Base-by-base conservation (phyloP, 2,888 invertebrate species). In the Tiliacea citrago region DNA sequence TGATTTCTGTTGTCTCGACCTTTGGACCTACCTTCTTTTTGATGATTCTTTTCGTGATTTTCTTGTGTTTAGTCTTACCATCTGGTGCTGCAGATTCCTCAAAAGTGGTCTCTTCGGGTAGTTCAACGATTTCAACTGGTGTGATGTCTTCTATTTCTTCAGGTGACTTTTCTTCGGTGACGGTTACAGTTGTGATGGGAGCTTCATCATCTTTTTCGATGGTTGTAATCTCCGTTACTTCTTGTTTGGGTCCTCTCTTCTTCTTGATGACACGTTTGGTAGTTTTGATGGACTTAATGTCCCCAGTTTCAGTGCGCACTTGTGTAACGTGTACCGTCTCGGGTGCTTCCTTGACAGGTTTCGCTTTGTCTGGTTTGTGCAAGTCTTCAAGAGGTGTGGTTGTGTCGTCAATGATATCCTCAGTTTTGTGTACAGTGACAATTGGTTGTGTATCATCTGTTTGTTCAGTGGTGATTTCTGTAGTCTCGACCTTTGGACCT, bases 21-120 rank as follows among this genome's bases (percentile, higher is more conserved):
- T 58, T 58, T 35, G 58, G 58, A 58, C 58, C 29, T 6, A 58
- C 18, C 8, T 60, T 60, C 60, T 60, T 60, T 60, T 60, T 60
- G 21, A 60, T 60, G 0, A 60, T 60, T 21, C 60, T 35, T 8
- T 60, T 60, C 0, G 60, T 60, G 7, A 60, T 21, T 60, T 60
- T 60, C 12, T 60, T 60, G 21, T 39, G 60, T 60, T 35, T 35
- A 0, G 4, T 12, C 35, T 60, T 58, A 58, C 58, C 58, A 12
- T 58, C 58, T 18, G 58, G 29, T 0, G 58, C 29, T 2, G 6
- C 18, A 12, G 60, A 60, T 1, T 60, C 60, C 0, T 60, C 60
- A 1, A 60, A 21, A 21, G 60, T 35, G 0, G 21, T 60, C 7
- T 60, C 21, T 7, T 39, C 35, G 35, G 60, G 60, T 3, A 60